Conservation (phyloP, 2,113 vertebrate species). For the Origma solitaria region DNA sequence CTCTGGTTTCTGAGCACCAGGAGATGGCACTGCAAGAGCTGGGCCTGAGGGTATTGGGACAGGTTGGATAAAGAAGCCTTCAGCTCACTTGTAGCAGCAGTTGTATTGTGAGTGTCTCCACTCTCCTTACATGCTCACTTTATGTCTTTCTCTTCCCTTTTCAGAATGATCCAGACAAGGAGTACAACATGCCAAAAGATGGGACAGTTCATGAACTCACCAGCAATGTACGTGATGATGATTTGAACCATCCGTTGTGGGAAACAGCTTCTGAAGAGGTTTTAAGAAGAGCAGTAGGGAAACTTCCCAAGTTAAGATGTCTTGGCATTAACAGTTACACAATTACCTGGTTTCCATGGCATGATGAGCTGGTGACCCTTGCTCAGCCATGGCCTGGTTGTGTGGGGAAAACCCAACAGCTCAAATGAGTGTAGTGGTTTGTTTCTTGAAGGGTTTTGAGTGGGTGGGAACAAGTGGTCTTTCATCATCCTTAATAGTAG, state of each 20-base stretch:
- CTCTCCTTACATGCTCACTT: neutral
- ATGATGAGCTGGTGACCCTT: neutral
- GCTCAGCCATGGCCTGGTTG: neutral
- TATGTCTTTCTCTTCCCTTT: neutral
- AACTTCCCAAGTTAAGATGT: neutral
- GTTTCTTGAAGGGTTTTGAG: neutral
- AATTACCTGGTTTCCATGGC: neutral
- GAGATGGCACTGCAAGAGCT: slow-evolving; percentile 7
- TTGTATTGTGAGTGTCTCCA: neutral
- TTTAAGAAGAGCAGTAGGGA: neutral
- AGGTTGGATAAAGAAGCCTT: neutral
- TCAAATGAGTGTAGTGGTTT: neutral
- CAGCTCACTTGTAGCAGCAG: neutral
- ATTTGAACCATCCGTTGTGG: neutral
- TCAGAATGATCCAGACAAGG: slow-evolving; percentile 96
- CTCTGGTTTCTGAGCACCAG: neutral
- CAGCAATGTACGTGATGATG: slow-evolving; percentile 84
- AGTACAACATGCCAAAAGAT: slow-evolving; percentile 99
- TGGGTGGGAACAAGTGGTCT: neutral
- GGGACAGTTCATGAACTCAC: slow-evolving; percentile 96
- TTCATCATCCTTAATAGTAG: neutral
- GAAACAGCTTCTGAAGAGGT: neutral
- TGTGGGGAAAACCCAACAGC: neutral
- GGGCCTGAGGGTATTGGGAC: neutral
- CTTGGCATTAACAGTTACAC: neutral